Conservation (phyloP, 1,140 invertebrate genomes). For the Hylyphantes graminicola region DNA sequence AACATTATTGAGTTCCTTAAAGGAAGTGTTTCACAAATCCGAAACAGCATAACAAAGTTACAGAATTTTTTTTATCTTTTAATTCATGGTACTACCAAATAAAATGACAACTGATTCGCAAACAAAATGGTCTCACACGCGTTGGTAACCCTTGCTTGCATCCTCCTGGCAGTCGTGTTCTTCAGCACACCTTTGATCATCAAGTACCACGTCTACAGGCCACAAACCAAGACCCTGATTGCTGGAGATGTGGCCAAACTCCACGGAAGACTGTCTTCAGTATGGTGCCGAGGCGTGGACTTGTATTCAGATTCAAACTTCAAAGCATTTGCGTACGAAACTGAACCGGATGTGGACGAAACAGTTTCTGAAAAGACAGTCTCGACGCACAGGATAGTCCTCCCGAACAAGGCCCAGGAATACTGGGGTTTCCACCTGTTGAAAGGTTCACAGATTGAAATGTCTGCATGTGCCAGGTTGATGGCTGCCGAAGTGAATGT, state of each 20-base stretch:
- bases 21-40: too few relatives aligned
- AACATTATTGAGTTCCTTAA: too few relatives aligned
- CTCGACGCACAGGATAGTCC: conserved; percentile 16
- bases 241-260: conserved; percentile 28
- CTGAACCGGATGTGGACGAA: background rate
- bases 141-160: conserved; percentile 1
- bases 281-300: conserved; percentile 46
- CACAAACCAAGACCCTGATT: background rate
- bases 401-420: conserved; percentile 84
- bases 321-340: conserved; percentile 25
- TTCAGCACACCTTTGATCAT: conserved; percentile 34
- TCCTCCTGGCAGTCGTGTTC: conserved; percentile 24
- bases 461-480: conserved; percentile 78
- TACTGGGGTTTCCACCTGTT: conserved; percentile 87
- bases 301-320: conserved; percentile 22
- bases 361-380: background rate
- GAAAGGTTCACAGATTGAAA: conserved; percentile 77
- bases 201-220: conserved; percentile 45
- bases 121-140: conserved; percentile 18
- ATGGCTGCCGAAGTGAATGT: conserved; percentile 67
- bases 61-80: background rate
- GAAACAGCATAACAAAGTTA: background rate
- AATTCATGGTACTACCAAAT: too few relatives aligned
- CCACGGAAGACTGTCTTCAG: background rate
- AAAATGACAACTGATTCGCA: too few relatives aligned